A percentile compares a stretch with the other conserved stretches of the same genome.
phyloP scores from a whole-genome alignment of 1,140 invertebrate species.

The Bombus haemorrhoidalis region DNA sequence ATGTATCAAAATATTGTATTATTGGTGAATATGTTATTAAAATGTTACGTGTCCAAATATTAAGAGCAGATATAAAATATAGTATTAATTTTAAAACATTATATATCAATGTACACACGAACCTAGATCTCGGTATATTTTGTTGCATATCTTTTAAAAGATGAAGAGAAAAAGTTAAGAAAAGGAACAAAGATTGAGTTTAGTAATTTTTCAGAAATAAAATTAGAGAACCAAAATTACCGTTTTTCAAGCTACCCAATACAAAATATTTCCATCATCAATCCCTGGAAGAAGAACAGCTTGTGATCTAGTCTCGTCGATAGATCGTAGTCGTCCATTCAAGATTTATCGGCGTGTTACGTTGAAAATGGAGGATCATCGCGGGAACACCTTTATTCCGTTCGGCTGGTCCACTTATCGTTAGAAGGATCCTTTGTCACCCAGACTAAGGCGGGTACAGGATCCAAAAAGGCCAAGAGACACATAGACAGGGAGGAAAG shows the following conservation, averaged over 20 bases:
- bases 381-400: constrained; percentile 54
- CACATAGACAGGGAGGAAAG: neutral
- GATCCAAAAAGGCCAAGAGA: neutral
- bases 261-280: neutral
- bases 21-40: neutral
- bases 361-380: constrained; percentile 52
- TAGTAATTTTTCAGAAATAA: neutral
- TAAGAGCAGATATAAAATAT: too few species aligned
- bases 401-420: constrained; percentile 52
- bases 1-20: neutral
- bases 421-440: constrained; percentile 58
- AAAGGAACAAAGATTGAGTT: neutral
- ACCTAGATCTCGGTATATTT: neutral
- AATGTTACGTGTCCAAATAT: neutral
- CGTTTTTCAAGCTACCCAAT: neutral
- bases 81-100: too few species aligned
- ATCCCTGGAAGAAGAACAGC: neutral
- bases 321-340: constrained; percentile 43
- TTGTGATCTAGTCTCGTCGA: constrained; percentile 44
- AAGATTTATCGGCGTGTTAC: constrained; percentile 59
- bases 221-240: neutral
- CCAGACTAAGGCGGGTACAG: neutral
- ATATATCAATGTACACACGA: too few species aligned
- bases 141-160: neutral
- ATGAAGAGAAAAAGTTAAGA: neutral